Base-by-base conservation (phyloP, 2,113 vertebrate species). In the Chaetodon auriga region DNA sequence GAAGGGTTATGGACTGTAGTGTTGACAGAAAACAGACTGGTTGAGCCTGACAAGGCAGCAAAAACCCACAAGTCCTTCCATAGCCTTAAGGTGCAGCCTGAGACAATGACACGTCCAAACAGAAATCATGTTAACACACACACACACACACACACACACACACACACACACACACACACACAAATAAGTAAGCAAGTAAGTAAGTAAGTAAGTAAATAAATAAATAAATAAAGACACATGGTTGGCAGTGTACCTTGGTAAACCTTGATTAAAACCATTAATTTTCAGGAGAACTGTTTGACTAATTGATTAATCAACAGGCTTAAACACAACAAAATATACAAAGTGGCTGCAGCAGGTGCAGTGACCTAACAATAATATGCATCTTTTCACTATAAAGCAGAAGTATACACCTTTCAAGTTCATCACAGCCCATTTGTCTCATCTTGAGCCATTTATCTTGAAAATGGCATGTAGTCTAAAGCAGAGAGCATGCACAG, bases 1-100 rank as follows among this genome's bases (percentile, higher is more conserved):
- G 15, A 21, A n/a, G 5, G 15, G 3, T 1, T n/a, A 48, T 15
- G n/a, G 16, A 25, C 55, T 68, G 43, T 23, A 10, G 23, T 61
- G 66, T 65, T 83, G 46, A 83, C 48, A 78, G 49, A 66, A 65
- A 84, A 77, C 65, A 60, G 21, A 55, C 58, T 38, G 60, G 51
- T 65, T 65, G 68, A 71, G 21, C 66, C 45, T 36, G 19, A 43
- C 21, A 9, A 25, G 46, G n/a, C 23, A 63, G 38, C 14, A 63
- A 69, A 51, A 43, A 25, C 11, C 16, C 21, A 48, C 7, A 6
- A 16, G 51, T 80, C 46, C 16, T 43, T 36, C n/a, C 6, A 38
- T 21, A 58, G 57, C 8, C 18, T 43, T 21, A 35, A 35, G 10
- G n/a, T 51, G 18, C 36, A 53, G n/a, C n/a, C 45, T 25, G 23